phyloP scores from a whole-genome alignment of 2,888 invertebrate species.

The Cylindroiulus punctatus region DNA sequence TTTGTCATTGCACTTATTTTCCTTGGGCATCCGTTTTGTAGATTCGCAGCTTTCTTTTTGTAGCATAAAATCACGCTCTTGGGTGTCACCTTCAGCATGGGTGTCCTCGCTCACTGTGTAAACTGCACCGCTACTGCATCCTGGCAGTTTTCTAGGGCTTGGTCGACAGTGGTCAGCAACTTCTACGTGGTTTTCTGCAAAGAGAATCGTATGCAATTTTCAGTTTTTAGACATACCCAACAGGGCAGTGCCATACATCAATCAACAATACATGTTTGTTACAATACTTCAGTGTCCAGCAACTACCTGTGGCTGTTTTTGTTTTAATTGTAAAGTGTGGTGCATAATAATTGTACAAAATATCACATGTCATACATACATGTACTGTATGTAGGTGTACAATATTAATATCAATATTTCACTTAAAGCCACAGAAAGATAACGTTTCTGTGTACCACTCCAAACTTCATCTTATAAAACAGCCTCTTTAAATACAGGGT shows the following conservation, averaged over 20 bases:
- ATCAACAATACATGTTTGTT: neutral
- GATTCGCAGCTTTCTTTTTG: neutral
- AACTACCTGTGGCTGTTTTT: too few relatives aligned
- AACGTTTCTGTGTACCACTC: too few relatives aligned
- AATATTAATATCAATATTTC: slow-evolving; percentile 1
- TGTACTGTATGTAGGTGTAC: too few relatives aligned
- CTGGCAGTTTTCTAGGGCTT: slow-evolving; percentile 25
- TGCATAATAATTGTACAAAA: neutral
- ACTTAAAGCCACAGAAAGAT: too few relatives aligned
- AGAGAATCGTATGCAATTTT: neutral
- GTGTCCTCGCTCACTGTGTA: slow-evolving; percentile 50
- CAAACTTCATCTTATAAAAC: too few relatives aligned
- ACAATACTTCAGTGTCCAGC: neutral
- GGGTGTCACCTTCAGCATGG: neutral
- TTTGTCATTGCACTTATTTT: slow-evolving; percentile 35
- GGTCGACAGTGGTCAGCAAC: slow-evolving; percentile 14
- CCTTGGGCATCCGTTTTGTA: slow-evolving; percentile 4
- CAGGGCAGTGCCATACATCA: neutral
- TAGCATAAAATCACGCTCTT: slow-evolving; percentile 34
- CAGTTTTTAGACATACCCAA: neutral
- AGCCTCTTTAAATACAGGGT: too few relatives aligned
- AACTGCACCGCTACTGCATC: slow-evolving; percentile 32
- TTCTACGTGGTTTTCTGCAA: slow-evolving; percentile 5
- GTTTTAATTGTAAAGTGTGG: too few relatives aligned
- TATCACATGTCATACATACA: too few relatives aligned